phyloP scores from a whole-genome alignment of 2,888 invertebrate species.

The Scaptomyza cyrtandrae region DNA sequence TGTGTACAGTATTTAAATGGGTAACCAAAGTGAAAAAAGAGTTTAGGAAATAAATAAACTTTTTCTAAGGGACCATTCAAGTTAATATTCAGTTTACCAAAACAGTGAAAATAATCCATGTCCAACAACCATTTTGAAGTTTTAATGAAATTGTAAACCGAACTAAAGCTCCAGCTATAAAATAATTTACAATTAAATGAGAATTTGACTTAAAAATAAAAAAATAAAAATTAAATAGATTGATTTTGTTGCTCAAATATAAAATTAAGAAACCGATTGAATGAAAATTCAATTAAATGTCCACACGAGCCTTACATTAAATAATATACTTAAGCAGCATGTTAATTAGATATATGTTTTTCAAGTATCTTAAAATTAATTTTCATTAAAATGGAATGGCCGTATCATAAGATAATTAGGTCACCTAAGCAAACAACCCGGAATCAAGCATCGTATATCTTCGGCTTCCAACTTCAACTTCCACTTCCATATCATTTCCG shows the following conservation, averaged over 20 bases:
- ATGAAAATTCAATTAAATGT: too few species aligned
- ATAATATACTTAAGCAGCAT: background rate
- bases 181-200: too few species aligned
- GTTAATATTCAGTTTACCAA: background rate
- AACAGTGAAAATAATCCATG: background rate
- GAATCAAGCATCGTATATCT: conserved; percentile 50
- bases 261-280: too few species aligned
- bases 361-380: background rate
- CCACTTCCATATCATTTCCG: conserved; percentile 62
- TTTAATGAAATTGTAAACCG: too few species aligned
- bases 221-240: too few species aligned
- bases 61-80: background rate
- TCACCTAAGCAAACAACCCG: conserved; percentile 50
- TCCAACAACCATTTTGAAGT: too few species aligned
- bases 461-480: conserved; percentile 29
- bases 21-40: background rate
- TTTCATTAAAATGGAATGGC: background rate
- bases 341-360: background rate
- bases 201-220: too few species aligned
- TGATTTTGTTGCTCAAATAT: too few species aligned
- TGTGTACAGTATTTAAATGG: background rate
- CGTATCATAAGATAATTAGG: background rate
- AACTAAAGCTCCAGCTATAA: too few species aligned
- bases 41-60: background rate
- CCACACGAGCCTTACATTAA: too few species aligned